Evolutionary conservation across 2,888 invertebrate species (phyloP), one percentile per base, ranked within the genome.

Genomic region (Spodoptera exigua): DNA sequence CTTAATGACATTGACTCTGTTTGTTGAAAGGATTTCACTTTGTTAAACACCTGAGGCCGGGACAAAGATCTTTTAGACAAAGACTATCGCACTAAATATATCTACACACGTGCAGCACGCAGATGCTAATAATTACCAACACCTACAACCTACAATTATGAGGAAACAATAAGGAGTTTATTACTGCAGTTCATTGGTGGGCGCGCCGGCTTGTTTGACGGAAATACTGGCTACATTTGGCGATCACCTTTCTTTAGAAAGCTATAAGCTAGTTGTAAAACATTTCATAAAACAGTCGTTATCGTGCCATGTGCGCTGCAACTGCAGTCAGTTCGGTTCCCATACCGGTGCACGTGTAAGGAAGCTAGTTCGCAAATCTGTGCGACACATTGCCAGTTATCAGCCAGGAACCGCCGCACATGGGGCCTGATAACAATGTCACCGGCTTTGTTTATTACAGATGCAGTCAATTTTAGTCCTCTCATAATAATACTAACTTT

Each of bases 171-270:
- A 79, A 84, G 76, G 57, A 55, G 49, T 86, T 84, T 84, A 76
- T 61, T 47, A 56, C 67, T 43, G 1, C 40, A 60, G 61, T 75
- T 78, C 73, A 72, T 72, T 73, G 45, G 60, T 56, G 47, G 44
- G 65, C 76, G 67, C 68, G 61, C 44, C 17, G 62, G 46, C 61
- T 40, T 44, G 70, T 82, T 82, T 80, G 84, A 83, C 87, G 88
- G 89, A 89, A 89, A 84, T 78, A 69, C 63, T 71, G 73, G 54
- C 80, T 81, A 85, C 87, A 87, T 89, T 88, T 87, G 88, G 86
- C 82, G 88, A 86, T 92, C 89, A 92, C 91, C 92, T 93, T 92
- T 90, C 91, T 87, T 80, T 87, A 86, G 89, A 89, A 89, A 90
- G 86, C 87, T 77, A 78, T 84, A 80, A 81, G 81, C 82, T 87